Base-by-base conservation (phyloP, 1,140 invertebrate genomes). In the Drosophila navojoa region DNA sequence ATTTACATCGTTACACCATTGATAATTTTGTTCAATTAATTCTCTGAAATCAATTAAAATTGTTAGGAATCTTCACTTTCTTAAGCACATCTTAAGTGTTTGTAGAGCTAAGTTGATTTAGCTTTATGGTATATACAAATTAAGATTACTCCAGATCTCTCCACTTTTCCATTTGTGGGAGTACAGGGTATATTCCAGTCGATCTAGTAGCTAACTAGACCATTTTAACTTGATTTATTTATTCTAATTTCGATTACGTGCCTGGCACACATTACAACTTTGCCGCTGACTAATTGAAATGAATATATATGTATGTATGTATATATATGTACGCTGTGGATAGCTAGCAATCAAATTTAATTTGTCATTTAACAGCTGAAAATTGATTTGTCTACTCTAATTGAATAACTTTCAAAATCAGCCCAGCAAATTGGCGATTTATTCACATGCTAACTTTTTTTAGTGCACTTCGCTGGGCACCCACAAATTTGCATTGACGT, bases 351-450 rank as follows among this genome's bases (percentile, higher is more conserved):
- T 87, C 76, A 76, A 79, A 53, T 69, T 53, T 78, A 86, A 85
- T 81, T 85, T 85, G 59, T 59, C 67, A 50, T 81, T 70, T 71
- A 71, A 69, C 66, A 61, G 35, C 59, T 63, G 58, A 61, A 84
- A 85, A 81, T 81, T 81, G 82, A 87, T 86, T 81, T 66, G 67
- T 70, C 55, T 53, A 76, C 64, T 25, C 40, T 61, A 87, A 86
- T 86, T 86, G 82, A 76, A 70, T 53, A 76, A 68, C 55, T 62
- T 64, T 49, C 38, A 54, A 64, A 62, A 38, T n/a, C 40, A 75
- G 38, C 38, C 42, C 15, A 59, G 40, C 52, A 64, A 52, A 77
- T 59, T 61, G 52, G 42, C 49, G 52, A 40, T 82, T 87, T 87
- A 87, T 87, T 73, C 52, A 66, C 79, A 82, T 78, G 84, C 58